Conservation (phyloP, 1,140 invertebrate species). For the Aporrectodea caliginosa region DNA sequence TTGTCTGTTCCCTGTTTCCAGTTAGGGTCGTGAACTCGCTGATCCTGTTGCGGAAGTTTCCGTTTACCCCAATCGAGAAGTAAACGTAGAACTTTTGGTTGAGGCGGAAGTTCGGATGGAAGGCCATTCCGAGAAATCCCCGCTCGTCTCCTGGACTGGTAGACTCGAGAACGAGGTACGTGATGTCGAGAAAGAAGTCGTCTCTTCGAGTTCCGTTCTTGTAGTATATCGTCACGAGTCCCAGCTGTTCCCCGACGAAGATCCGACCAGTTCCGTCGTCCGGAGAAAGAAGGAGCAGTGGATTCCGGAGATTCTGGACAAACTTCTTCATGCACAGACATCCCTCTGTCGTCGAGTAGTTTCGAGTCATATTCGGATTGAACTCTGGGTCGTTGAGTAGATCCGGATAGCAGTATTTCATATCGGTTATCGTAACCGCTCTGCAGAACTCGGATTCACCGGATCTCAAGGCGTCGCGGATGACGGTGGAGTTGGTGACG, state of each 20-base stretch:
- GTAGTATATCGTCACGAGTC: conserved; percentile 41
- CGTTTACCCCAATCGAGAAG: conserved; percentile 37
- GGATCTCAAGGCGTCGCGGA: conserved; percentile 14
- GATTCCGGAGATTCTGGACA: conserved; percentile 36
- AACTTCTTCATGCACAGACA: conserved; percentile 45
- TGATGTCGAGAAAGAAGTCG: conserved; percentile 41
- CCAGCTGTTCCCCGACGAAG: conserved; percentile 48
- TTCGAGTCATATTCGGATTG: conserved; percentile 36
- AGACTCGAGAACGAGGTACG: conserved; percentile 29
- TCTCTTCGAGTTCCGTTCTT: conserved; percentile 36
- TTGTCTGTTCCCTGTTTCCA: conserved; percentile 37
- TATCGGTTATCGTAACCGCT: conserved; percentile 37
- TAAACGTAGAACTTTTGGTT: conserved; percentile 49
- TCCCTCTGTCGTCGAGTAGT: conserved; percentile 37
- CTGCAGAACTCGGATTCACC: conserved; percentile 39
- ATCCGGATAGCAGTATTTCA: conserved; percentile 51
- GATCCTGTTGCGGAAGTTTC: conserved; percentile 36
- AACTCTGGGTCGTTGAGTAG: conserved; percentile 39
- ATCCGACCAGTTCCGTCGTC: conserved; percentile 42
- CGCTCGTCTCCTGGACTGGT: conserved; percentile 43
- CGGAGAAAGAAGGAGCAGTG: conserved; percentile 43
- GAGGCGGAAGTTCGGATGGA: conserved; percentile 45
- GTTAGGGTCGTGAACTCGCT: conserved; percentile 43
- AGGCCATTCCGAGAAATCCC: conserved; percentile 47
- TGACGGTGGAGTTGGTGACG: conserved; percentile 33